Percentiles rank a stretch among this genome's conserved stretches.
Evolutionary conservation across 1,140 invertebrate species (phyloP).

Genomic region (Paraescarpia echinospica): DNA sequence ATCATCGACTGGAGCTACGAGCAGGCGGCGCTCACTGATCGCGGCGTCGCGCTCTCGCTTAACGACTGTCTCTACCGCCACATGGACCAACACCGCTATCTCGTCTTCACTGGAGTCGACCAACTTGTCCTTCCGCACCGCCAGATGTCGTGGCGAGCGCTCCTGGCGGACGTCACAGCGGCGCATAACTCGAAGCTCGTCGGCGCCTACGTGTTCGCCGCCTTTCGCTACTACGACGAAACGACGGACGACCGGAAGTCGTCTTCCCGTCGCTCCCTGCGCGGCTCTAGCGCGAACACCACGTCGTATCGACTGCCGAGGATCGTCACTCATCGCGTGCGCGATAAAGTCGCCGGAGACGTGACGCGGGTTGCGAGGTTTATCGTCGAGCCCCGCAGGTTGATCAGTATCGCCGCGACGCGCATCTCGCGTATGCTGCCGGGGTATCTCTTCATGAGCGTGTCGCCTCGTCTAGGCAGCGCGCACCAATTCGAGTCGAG

Average conservation of each 20-base stretch:
- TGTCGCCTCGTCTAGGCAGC: neutral
- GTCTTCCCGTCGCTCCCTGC: neutral
- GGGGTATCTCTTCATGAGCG: neutral
- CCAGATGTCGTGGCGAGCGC: neutral
- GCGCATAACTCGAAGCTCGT: neutral
- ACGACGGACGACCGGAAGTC: neutral
- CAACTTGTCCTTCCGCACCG: neutral
- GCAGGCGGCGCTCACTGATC: neutral
- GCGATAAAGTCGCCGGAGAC: neutral
- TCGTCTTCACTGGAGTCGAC: neutral
- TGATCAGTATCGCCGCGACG: neutral
- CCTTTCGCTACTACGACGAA: neutral
- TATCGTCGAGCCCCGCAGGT: neutral
- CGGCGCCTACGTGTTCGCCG: neutral
- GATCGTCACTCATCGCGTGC: neutral
- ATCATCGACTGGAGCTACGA: neutral
- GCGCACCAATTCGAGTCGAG: neutral
- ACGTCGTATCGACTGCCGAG: neutral
- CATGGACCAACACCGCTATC: neutral
- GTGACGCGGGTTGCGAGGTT: neutral
- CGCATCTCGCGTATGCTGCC: neutral
- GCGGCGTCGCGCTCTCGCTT: neutral
- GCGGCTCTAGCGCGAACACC: neutral
- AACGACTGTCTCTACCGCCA: neutral
- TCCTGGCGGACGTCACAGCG: neutral